These are phyloP conservation scores for Saguinus midas DNA, from an alignment of 2,113 vertebrate genomes.

Conservation along the genomic window DNA sequence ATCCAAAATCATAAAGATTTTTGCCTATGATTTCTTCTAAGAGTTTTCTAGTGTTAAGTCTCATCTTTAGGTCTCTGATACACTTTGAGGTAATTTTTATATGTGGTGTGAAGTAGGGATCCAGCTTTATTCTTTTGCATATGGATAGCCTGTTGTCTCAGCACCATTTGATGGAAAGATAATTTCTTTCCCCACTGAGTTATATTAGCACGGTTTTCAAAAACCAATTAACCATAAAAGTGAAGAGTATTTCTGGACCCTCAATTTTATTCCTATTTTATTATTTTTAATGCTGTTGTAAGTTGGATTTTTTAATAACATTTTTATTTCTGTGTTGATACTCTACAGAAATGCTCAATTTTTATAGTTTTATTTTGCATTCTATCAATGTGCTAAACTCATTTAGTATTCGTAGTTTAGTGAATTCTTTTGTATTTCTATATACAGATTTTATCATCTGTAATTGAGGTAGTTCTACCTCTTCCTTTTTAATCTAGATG, in stretches of 20 bases:
- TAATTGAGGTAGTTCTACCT: too few relatives aligned
- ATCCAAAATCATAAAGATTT: neutral
- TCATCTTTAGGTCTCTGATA: too few relatives aligned
- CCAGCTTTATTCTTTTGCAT: too few relatives aligned
- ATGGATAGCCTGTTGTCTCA: too few relatives aligned
- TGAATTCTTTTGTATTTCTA: too few relatives aligned
- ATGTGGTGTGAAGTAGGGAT: too few relatives aligned
- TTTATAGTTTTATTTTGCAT: neutral
- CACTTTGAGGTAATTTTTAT: too few relatives aligned
- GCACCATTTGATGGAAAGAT: neutral
- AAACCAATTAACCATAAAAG: neutral
- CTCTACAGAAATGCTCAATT: neutral
- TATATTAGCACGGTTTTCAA: neutral
- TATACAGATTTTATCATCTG: too few relatives aligned
- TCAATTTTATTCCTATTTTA: neutral
- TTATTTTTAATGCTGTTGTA: neutral
- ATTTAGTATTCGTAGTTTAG: neutral
- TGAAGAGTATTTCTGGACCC: neutral
- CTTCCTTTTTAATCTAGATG: too few relatives aligned
- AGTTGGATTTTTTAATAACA: neutral
- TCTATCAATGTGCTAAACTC: neutral
- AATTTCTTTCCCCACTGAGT: neutral
- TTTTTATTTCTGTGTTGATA: neutral
- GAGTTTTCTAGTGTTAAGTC: too few relatives aligned
- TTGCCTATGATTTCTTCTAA: neutral